Evolutionary conservation across 1,140 invertebrate species (phyloP), one percentile per base, ranked within the genome.

Genomic region (Orchesella cincta): DNA sequence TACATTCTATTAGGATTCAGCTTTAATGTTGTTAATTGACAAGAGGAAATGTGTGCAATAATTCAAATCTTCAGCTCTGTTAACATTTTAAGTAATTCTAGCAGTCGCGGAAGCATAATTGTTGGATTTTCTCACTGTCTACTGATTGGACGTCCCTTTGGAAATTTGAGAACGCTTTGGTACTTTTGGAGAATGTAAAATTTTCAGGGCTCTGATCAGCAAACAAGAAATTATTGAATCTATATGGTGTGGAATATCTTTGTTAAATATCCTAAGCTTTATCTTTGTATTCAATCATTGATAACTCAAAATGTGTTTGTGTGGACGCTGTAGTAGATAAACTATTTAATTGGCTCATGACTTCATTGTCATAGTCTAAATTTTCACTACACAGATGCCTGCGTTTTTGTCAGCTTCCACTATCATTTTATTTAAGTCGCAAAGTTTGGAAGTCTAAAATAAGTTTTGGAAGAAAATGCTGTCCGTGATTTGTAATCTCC

Each of bases 131-230:
- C 8, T 12, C 12, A 36, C 36, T 8, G 71, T 73, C 5, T 14
- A 18, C 34, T 39, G 23, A 73, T 73, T 36, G 71, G 71, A 2
- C 71, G 3, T 73, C 71, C 71, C 16, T 46, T 51, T 5, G 71
- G 71, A 39, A 73, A 73, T 3, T n/a, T 16, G 36, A 34, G 46
- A 23, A 73, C 16, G 3, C 16, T 39, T 73, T 73, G 26, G 71
- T 28, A 73, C 28, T 73, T 73, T 73, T 73, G 71, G 1, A 73
- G 23, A 20, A 73, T 73, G 26, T 73, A 46, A 51, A 73, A 73
- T 23, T 73, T 73, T 39, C 71, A 12, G 71, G 71, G 36, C 26
- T n/a, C 18, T 39, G 3, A 20, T 39, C 26, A 73, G 29, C 14
- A 16, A 73, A 28, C 28, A 39, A 39, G 18, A 16, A 34, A 67